These are phyloP conservation scores for Tauraco hartlaubi DNA, from an alignment of 2,797 vertebrate species.

Conservation along the genomic window DNA sequence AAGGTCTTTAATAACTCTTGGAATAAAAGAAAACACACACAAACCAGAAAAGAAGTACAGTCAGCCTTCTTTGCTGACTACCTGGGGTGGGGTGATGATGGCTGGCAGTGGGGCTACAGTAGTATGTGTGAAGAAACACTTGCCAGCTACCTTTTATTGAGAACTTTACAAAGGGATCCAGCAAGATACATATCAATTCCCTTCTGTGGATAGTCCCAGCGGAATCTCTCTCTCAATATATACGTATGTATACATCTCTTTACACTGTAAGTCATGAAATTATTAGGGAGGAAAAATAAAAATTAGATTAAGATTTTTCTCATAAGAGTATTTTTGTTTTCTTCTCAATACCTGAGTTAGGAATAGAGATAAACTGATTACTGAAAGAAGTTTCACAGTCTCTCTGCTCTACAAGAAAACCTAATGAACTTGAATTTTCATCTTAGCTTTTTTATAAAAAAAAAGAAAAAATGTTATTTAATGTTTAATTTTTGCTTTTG, in stretches of 20 bases:
- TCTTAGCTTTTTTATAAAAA: background rate
- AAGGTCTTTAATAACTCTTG: background rate
- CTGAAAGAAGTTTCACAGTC: background rate
- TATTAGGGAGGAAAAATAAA: background rate
- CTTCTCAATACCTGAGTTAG: background rate
- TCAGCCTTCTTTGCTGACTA: background rate
- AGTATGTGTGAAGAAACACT: background rate
- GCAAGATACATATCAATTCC: background rate
- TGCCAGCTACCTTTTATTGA: background rate
- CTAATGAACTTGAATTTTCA: slow-evolving; percentile 1
- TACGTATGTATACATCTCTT: background rate
- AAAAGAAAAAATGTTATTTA: background rate
- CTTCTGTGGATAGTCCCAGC: background rate
- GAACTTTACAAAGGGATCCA: background rate
- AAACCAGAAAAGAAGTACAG: background rate
- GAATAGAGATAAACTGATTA: background rate
- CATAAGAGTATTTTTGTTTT: background rate
- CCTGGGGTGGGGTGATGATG: accelerated
- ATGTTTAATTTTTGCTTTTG: slow-evolving; percentile 51
- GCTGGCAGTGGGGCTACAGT: background rate
- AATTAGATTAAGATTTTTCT: background rate
- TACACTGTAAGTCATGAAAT: background rate
- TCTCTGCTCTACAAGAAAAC: slow-evolving; percentile 12
- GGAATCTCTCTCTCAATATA: no score
- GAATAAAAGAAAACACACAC: background rate